Evolutionary conservation across 2,888 invertebrate species (phyloP), one percentile per base, ranked within the genome.

Genomic region (Allacma fusca): DNA sequence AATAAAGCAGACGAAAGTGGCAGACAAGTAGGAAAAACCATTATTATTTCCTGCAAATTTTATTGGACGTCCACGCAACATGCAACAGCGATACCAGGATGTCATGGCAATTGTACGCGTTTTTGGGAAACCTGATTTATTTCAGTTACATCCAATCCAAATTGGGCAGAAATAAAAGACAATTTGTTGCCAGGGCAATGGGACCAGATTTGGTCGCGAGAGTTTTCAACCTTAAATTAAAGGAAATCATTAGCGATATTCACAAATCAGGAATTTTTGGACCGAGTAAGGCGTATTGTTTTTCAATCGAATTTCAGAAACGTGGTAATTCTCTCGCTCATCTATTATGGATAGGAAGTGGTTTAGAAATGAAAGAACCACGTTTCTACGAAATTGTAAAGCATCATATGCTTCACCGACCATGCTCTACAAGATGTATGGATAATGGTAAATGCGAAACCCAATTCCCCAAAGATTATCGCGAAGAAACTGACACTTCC

Each of bases 191-290:
- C 7, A 0, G 19, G 81, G 24, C 84, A 86, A 82, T 79, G 62
- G 83, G 87, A 64, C 86, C 86, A 5, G 86, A 87, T 80, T 78
- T 88, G 59, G 84, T 86, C 13, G 84, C 85, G 40, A 82, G 86
- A 73, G 84, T 86, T 34, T 87, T 86, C 81, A 78, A 85, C 73
- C 77, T 84, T 40, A 86, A 85, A n/a, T n/a, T n/a, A 83, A 79
- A 85, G 34, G 82, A 85, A 67, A 83, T 81, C 77, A 78, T 85
- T 21, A 23, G 83, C 26, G 81, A 84, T 68, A 73, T 85, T n/a
- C 72, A 74, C 9, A 76, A 77, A 59, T 29, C 70, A 0, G 16
- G 80, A 19, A 59, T 85, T 9, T 78, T 84, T 34, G 84, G 84
- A 16, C 76, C 68, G 57, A 13, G 82, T 80, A 13, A 72, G 65